Base-by-base conservation (phyloP, 2,888 invertebrate species). In the Amitus sp. region DNA sequence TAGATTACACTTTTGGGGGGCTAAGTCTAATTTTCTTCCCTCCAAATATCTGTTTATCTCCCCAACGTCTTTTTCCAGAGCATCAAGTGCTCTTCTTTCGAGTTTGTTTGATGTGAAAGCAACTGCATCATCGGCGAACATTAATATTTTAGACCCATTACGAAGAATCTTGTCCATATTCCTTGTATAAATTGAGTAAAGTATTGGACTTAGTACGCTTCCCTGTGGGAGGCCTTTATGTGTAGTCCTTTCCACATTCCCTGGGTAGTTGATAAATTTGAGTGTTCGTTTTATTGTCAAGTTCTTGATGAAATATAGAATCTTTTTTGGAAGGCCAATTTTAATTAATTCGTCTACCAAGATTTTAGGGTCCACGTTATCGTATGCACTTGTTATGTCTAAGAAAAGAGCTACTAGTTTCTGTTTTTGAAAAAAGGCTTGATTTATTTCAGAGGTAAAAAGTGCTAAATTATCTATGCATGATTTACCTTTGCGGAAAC, bases 41-140 rank as follows among this genome's bases (percentile, higher is more conserved):
- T 13, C 28, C 4, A 46, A 19, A 13, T 28, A 30, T 1, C 6
- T 9, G 40, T 0, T 3, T 0, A 10, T 2, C 12, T 30, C n/a
- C n/a, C n/a, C n/a, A n/a, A n/a, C n/a, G n/a, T n/a, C n/a, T n/a
- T n/a, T n/a, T n/a, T n/a, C n/a, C n/a, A n/a, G n/a, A 0, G 19
- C 10, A 10, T 12, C 1, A 4, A 23, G n/a, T n/a, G n/a, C n/a
- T n/a, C n/a, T n/a, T n/a, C n/a, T 12, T 15, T 49, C 17, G 3
- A 42, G 19, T 4, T 13, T 17, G 0, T 1, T 5, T 6, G 18
- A 12, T 7, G 2, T 18, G 12, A 42, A 62, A 1, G 55, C 9
- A 4, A 30, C 54, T 1, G 55, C 51, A 18, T 62, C 58, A 46
- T 62, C 58, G 0, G 62, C 55, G 30, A 54, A 58, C 42, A 55